A percentile compares a stretch with the other conserved stretches of the same genome.
These are phyloP conservation scores for Odontothrips loti DNA, from an alignment of 2,888 invertebrate genomes.

Conservation along the genomic window DNA sequence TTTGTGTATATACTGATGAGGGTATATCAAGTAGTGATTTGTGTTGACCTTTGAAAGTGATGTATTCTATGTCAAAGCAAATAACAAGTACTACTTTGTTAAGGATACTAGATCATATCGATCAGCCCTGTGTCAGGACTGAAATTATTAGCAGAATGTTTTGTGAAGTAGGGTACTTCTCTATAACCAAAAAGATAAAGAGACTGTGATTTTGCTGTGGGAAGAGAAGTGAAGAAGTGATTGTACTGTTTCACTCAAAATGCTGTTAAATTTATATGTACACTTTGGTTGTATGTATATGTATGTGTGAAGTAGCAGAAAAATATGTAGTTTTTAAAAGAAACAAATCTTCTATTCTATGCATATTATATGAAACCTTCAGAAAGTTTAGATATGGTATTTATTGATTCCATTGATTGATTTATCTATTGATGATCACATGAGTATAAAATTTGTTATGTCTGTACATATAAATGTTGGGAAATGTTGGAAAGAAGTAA, in stretches of 20 bases:
- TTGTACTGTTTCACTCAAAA: background rate
- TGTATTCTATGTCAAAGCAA: background rate
- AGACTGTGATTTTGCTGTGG: slow-evolving; percentile 24
- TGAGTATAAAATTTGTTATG: slow-evolving; percentile 12
- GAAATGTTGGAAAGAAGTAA: slow-evolving; percentile 25
- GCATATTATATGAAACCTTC: slow-evolving; percentile 4
- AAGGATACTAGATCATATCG: background rate
- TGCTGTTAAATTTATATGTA: slow-evolving; percentile 6
- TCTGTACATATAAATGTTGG: slow-evolving; percentile 16
- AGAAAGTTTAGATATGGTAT: slow-evolving; percentile 13
- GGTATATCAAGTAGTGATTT: background rate
- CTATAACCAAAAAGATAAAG: slow-evolving; percentile 23
- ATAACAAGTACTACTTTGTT: background rate
- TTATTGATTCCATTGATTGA: slow-evolving; percentile 16
- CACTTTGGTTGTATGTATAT: background rate
- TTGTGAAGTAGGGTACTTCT: slow-evolving; percentile 5
- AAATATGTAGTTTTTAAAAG: background rate
- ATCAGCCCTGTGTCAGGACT: background rate
- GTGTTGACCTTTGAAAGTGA: slow-evolving; percentile 11
- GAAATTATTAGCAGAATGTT: background rate
- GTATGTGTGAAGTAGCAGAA: background rate
- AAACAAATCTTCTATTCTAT: slow-evolving; percentile 13
- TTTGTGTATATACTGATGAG: slow-evolving; percentile 1
- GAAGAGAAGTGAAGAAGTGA: slow-evolving; percentile 20
- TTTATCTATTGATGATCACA: slow-evolving; percentile 22